Evolutionary conservation across 2,888 invertebrate species (phyloP).

Genomic region (Congeria kusceri): DNA sequence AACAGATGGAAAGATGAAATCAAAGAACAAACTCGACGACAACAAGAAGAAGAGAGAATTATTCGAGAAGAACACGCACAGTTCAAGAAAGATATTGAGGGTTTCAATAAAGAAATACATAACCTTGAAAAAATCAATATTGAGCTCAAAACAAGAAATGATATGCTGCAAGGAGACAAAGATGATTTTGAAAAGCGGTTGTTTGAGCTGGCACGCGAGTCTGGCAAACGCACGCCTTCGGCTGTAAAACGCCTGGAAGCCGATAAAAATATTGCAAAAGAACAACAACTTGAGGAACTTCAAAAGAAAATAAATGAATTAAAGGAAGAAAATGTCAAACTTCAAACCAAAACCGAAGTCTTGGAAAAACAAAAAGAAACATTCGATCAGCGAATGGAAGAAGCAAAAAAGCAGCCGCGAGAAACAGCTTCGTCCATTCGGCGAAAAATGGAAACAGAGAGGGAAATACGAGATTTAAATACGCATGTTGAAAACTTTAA

Average conservation of each 20-base stretch:
- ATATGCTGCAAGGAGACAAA: constrained; percentile 53
- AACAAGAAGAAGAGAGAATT: constrained; percentile 55
- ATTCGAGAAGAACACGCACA: constrained; percentile 51
- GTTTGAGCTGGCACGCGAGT: constrained; percentile 41
- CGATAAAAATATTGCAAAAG: constrained; percentile 22
- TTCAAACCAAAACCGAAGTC: constrained; percentile 44
- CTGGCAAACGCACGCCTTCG: constrained; percentile 47
- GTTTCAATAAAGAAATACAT: constrained; percentile 42
- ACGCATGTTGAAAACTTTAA: constrained; percentile 50
- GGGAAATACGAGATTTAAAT: constrained; percentile 51
- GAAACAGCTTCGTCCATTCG: constrained; percentile 60
- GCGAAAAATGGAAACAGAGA: constrained; percentile 57
- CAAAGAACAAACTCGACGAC: constrained; percentile 52
- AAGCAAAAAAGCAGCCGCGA: constrained; percentile 46
- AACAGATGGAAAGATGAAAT: constrained; percentile 54
- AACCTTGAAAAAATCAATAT: constrained; percentile 54
- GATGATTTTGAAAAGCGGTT: constrained; percentile 42
- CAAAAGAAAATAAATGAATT: constrained; percentile 30
- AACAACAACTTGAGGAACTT: constrained; percentile 52
- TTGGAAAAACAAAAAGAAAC: constrained; percentile 50
- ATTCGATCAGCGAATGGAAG: constrained; percentile 43
- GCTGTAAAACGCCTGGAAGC: constrained; percentile 35
- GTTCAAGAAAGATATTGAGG: constrained; percentile 39
- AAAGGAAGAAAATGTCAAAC: constrained; percentile 47
- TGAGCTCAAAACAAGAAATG: constrained; percentile 44